These are phyloP conservation scores for Rhopalosiphum nymphaeae DNA, from an alignment of 2,888 invertebrate genomes.

Conservation along the genomic window DNA sequence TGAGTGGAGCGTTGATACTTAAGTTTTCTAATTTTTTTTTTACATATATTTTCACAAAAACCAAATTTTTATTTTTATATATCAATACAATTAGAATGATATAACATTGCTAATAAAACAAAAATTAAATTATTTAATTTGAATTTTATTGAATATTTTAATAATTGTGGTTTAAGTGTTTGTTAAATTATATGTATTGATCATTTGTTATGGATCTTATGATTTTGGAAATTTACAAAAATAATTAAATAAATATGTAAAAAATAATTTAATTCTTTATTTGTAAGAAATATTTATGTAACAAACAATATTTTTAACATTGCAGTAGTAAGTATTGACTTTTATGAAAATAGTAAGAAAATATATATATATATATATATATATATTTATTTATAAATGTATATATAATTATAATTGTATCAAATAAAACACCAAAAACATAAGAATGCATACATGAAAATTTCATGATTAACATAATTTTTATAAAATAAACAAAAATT, in stretches of 20 bases:
- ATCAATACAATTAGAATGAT: background rate
- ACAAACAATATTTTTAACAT: conserved; percentile 14
- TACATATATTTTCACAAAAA: background rate
- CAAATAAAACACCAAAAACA: conserved; percentile 14
- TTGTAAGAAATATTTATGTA: conserved; percentile 4
- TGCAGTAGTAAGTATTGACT: background rate
- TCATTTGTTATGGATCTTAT: background rate
- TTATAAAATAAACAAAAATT: conserved; percentile 2
- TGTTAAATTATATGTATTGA: background rate
- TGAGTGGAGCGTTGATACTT: too few relatives aligned
- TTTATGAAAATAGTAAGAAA: background rate
- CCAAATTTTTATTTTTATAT: background rate
- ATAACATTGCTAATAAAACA: background rate
- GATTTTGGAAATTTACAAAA: background rate
- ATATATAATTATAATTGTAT: background rate
- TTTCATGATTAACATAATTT: background rate
- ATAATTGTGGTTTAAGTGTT: background rate
- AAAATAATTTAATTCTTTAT: background rate
- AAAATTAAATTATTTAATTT: background rate
- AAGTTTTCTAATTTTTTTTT: background rate
- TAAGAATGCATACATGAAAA: background rate
- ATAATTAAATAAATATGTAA: background rate
- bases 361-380: conserved; percentile 3
- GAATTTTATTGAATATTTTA: background rate
- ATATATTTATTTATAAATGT: background rate